Evolutionary conservation across 1,140 invertebrate genomes (phyloP).

Genomic region (Ceratina australensis): DNA sequence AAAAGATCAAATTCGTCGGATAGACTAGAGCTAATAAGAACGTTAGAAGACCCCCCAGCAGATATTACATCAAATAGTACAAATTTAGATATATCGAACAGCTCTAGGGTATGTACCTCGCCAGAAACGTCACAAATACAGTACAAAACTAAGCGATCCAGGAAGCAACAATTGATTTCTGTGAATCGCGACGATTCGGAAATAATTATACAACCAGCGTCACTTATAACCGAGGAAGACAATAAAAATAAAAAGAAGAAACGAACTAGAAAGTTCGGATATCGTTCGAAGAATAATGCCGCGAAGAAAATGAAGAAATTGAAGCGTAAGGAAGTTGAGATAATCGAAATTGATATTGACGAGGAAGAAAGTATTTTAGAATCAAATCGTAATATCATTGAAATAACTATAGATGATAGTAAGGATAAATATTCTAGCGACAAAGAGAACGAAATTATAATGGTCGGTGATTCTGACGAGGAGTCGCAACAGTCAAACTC

Average conservation of each 20-base stretch:
- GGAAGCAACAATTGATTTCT: conserved; percentile 76
- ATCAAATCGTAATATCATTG: conserved; percentile 60
- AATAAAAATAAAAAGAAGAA: conserved; percentile 63
- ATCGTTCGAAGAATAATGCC: conserved; percentile 50
- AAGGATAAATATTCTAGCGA: conserved; percentile 77
- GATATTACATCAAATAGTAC: conserved; percentile 32
- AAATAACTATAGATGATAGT: conserved; percentile 72
- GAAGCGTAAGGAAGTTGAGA: conserved; percentile 70
- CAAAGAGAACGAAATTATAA: conserved; percentile 78
- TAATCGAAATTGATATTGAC: conserved; percentile 76
- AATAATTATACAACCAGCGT: conserved; percentile 77
- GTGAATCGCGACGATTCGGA: conserved; percentile 77
- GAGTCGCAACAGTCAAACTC: conserved; percentile 30
- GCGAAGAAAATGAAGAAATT: conserved; percentile 63
- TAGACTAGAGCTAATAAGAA: conserved; percentile 47
- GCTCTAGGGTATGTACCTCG: conserved; percentile 20
- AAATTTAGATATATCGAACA: conserved; percentile 38
- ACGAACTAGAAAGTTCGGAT: conserved; percentile 63
- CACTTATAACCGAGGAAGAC: conserved; percentile 69
- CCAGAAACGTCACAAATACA: conserved; percentile 34
- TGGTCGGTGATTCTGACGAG: conserved; percentile 74
- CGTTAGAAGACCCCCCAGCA: conserved; percentile 28
- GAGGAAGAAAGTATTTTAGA: conserved; percentile 64
- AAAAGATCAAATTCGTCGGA: conserved; percentile 43
- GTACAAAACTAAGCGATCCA: conserved; percentile 70